A percentile compares a stretch with the other conserved stretches of the same genome.
These are phyloP conservation scores for Alligator mississippiensis DNA, from an alignment of 2,113 vertebrate species.

Conservation along the genomic window DNA sequence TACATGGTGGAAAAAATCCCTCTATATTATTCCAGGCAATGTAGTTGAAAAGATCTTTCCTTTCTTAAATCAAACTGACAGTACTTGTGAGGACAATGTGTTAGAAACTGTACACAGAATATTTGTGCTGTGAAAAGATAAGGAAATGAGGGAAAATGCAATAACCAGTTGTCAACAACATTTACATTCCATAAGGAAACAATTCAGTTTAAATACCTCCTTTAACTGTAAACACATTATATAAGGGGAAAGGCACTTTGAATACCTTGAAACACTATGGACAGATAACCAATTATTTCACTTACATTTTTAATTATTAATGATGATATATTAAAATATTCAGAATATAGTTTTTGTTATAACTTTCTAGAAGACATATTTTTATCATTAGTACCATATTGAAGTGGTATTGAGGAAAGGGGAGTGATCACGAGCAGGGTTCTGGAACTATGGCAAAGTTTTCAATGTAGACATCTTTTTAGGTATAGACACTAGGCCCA, in stretches of 20 bases:
- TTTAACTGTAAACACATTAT: not conserved
- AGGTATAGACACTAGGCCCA: not conserved
- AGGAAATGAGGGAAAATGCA: not conserved
- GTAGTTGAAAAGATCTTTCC: not conserved
- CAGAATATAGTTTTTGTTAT: not conserved
- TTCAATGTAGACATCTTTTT: not conserved
- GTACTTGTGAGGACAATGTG: constrained; percentile 19
- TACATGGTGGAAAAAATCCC: not conserved
- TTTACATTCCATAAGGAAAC: not conserved
- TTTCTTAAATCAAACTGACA: constrained; percentile 17
- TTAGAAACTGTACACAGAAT: constrained; percentile 12
- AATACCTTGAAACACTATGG: not conserved
- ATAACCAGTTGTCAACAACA: constrained; percentile 17
- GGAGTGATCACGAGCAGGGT: not conserved
- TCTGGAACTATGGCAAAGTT: not conserved
- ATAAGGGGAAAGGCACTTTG: not conserved
- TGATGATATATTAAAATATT: not conserved
- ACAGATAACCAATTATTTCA: not conserved
- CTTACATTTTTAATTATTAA: not conserved
- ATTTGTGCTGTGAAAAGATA: not conserved
- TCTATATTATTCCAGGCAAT: not conserved
- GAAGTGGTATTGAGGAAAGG: not conserved
- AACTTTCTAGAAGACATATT: not conserved
- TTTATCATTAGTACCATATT: not conserved
- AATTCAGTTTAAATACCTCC: not conserved